Evolutionary conservation across 2,113 vertebrate genomes (phyloP).

Genomic region (Mesoclemmys tuberculata): DNA sequence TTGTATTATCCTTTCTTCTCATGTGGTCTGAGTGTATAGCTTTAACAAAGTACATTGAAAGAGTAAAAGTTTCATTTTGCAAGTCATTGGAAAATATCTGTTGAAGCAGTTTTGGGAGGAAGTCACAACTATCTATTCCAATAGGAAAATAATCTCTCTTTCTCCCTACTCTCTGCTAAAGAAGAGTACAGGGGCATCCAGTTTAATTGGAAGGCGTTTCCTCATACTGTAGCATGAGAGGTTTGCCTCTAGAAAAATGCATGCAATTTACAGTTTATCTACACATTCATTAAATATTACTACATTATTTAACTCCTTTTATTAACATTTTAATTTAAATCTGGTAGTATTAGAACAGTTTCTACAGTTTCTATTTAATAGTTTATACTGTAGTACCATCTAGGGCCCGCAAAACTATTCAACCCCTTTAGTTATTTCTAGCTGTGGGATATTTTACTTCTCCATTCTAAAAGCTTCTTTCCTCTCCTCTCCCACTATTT

Average conservation of each 20-base stretch:
- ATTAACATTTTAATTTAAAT: not conserved
- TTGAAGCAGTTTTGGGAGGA: not conserved
- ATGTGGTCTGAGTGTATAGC: not conserved
- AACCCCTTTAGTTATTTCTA: no score
- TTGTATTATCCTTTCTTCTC: not conserved
- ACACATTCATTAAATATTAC: not conserved
- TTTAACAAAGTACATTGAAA: not conserved
- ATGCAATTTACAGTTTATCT: not conserved
- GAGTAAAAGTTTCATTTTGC: not conserved
- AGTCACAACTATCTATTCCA: not conserved
- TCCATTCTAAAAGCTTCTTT: no score
- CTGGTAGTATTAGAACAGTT: no score
- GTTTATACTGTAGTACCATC: no score
- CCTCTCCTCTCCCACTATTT: no score
- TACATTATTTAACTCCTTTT: not conserved
- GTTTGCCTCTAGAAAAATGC: slow-evolving; percentile 10
- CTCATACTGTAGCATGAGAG: not conserved
- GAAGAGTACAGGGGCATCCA: slow-evolving; percentile 53
- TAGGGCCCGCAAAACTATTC: no score
- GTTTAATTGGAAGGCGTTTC: not conserved
- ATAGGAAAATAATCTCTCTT: slow-evolving; percentile 15
- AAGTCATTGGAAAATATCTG: slow-evolving; percentile 26
- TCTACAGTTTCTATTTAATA: no score
- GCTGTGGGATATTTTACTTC: no score
- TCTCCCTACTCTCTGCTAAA: slow-evolving; percentile 34